Conservation (phyloP, 35 echinoderm and acorn worm species). For the Eucidaris tribuloides region DNA sequence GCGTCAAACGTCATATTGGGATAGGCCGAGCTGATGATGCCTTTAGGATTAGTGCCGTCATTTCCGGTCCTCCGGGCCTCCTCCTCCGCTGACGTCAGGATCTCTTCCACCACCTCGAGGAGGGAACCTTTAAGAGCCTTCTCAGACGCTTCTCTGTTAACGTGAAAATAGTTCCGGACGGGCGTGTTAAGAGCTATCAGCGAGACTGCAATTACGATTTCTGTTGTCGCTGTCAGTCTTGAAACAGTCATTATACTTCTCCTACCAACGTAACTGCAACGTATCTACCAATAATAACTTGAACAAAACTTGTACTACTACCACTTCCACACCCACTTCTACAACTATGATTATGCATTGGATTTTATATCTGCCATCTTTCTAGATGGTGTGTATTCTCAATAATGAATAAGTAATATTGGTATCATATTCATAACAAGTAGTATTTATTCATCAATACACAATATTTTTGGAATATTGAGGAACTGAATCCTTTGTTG, state of each 20-base stretch:
- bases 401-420: too few species aligned
- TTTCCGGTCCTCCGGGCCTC: constrained; percentile 88
- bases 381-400: too few species aligned
- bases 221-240: background rate
- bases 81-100: constrained; percentile 64
- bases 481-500: too few species aligned
- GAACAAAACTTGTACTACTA: background rate
- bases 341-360: too few species aligned
- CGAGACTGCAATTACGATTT: background rate
- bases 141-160: constrained; percentile 64
- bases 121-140: constrained; percentile 78
- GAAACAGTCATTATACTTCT: background rate
- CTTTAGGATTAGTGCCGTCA: constrained; percentile 59
- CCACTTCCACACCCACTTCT: too few species aligned
- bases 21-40: constrained; percentile 91
- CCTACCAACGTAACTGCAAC: background rate
- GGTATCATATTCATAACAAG: too few species aligned
- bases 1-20: constrained; percentile 97
- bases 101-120: constrained; percentile 83
- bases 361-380: too few species aligned
- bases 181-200: background rate
- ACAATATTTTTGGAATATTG: too few species aligned
- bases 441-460: too few species aligned
- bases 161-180: background rate
- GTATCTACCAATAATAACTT: background rate